Evolutionary conservation across 2,888 invertebrate genomes (phyloP), one percentile per base, ranked within the genome.

Genomic region (Aphidoletes aphidimyza): DNA sequence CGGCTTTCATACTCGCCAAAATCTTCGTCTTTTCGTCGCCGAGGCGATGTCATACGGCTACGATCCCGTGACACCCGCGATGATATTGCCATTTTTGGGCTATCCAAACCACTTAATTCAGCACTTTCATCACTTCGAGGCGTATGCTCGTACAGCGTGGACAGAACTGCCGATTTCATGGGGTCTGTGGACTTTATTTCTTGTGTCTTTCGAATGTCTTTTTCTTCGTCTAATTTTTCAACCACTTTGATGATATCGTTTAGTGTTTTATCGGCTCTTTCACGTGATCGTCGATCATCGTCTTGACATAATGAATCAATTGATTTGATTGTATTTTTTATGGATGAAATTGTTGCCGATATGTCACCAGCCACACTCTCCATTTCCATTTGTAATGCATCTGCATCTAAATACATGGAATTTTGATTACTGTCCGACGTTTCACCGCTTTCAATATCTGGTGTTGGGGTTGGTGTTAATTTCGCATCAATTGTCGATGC

Each of bases 291-390:
- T 19, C 42, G n/a, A 59, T 88, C 89, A 86, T 90, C 89, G 85
- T 89, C 89, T 59, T 85, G 85, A 86, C 90, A 90, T 47, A 90
- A 87, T 0, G 87, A 88, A 86, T 90, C 90, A 84, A 90, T 90
- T 17, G 90, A 90, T 86, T 90, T 90, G 84, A 90, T 90, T 47
- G 89, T 89, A 86, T 89, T 89, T 86, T 90, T 89, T 47, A 90
- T 90, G 36, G 90, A 90, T 49, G 88, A 89, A 26, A 90, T 86
- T 1, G 86, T 86, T 34, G 83, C 85, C n/a, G 84, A 85, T 30
- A 85, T 85, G 85, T 90, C 90, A 86, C 90, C 90, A 30, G 84
- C 47, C 47, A 30, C 83, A 69, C 69, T 69, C 30, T 69, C 69
- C 69, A 69, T 69, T 17, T 69, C 69, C 34, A 69, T 19, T 69